A percentile compares a stretch with the other conserved stretches of the same genome.
phyloP scores from a whole-genome alignment of 2,888 invertebrate genomes.

The Noctua pronuba region DNA sequence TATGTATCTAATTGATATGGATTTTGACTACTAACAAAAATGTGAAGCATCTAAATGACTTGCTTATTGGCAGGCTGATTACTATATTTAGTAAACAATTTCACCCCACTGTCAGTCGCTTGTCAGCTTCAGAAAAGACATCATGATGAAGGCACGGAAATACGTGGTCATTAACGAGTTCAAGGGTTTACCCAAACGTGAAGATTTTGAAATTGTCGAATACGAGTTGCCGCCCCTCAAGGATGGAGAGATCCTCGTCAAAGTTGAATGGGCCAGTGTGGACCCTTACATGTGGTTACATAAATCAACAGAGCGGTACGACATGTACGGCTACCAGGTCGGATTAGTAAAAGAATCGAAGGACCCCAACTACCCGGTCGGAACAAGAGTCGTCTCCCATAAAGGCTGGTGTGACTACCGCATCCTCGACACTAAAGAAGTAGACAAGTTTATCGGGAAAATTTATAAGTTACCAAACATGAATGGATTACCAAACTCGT shows the following conservation, averaged over 20 bases:
- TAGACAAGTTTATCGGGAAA: slow-evolving; percentile 45
- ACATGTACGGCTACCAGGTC: slow-evolving; percentile 75
- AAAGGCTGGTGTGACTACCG: slow-evolving; percentile 75
- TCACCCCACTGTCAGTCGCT: slow-evolving; percentile 4
- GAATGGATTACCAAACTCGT: slow-evolving; percentile 87
- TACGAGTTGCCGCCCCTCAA: slow-evolving; percentile 85
- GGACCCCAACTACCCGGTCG: slow-evolving; percentile 90
- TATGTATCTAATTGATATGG: too few species aligned
- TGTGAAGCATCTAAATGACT: background rate
- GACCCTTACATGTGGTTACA: slow-evolving; percentile 73
- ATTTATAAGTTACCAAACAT: slow-evolving; percentile 89
- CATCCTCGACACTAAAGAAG: slow-evolving; percentile 58
- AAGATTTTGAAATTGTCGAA: slow-evolving; percentile 91
- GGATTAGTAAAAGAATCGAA: slow-evolving; percentile 91
- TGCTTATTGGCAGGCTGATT: background rate
- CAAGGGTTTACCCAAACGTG: slow-evolving; percentile 89
- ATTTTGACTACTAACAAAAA: background rate
- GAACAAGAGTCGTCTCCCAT: slow-evolving; percentile 90
- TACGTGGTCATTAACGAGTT: slow-evolving; percentile 87
- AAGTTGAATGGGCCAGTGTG: slow-evolving; percentile 76
- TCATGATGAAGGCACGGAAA: slow-evolving; percentile 88
- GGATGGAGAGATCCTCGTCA: slow-evolving; percentile 77
- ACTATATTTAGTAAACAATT: background rate
- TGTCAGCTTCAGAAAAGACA: slow-evolving; percentile 11
- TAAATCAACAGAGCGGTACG: slow-evolving; percentile 70